Base-by-base conservation (phyloP, 2,888 invertebrate genomes). In the Limnephilus lunatus region DNA sequence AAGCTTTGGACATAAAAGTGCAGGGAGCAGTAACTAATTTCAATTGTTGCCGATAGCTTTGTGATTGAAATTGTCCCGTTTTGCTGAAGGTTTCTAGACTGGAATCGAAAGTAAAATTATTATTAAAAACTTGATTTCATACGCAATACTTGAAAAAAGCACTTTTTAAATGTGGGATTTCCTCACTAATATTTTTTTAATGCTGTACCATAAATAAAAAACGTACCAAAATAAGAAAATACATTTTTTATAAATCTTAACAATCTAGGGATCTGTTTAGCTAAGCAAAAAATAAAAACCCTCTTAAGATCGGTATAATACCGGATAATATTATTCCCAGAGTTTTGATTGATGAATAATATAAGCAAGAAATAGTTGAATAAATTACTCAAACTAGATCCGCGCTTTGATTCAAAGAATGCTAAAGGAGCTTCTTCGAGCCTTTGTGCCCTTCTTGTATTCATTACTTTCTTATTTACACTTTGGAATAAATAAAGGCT, bases 301-400 rank as follows among this genome's bases (percentile, higher is more conserved):
- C 25, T 68, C 68, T 68, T 68, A 2, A 68, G 68, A 68, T 32
- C 83, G 32, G 83, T 35, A 83, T 25, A 35, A 83, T 83, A 31
- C 3, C 39, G 25, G 19, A 35, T 4, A n/a, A 68, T 68, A 32
- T 25, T 35, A 39, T 83, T 68, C 68, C 9, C 68, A 7, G 68
- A 68, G 68, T 68, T 68, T 83, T 39, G 83, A 83, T 83, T 83
- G 83, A 83, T 83, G 32, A 83, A 83, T 83, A 83, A 83, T 19
- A 7, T 25, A 83, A 83, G 35, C 83, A 83, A 83, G 35, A 83
- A 83, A 83, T 83, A 83, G 35, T 83, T 83, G 35, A 83, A 83
- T 83, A 83, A 83, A 83, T 83, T 83, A 83, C 32, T 83, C 83
- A 83, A 32, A 83, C 83, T 83, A 83, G 83, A 83, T 83, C 32